These are phyloP conservation scores for Huso huso DNA, from an alignment of 2,797 vertebrate species.

Conservation along the genomic window DNA sequence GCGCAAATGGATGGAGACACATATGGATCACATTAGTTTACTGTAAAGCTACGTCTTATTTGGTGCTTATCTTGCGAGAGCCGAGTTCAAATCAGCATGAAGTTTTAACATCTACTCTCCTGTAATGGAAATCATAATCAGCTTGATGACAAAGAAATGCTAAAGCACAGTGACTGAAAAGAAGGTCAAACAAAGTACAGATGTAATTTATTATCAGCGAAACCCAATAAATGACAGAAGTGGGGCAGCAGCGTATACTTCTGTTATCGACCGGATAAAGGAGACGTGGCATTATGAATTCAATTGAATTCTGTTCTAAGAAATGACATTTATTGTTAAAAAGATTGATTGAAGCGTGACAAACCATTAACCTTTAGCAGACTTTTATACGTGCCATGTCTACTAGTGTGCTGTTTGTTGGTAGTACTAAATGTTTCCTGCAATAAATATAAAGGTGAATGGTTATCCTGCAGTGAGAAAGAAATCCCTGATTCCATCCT, in stretches of 20 bases:
- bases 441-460: not conserved
- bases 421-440: not conserved
- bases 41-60: too few species aligned
- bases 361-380: not conserved
- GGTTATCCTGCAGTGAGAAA: not conserved
- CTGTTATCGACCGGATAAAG: not conserved
- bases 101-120: too few species aligned
- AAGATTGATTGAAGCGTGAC: not conserved
- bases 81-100: too few species aligned
- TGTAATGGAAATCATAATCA: too few species aligned
- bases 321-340: conserved; percentile 1
- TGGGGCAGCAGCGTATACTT: not conserved
- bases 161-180: too few species aligned
- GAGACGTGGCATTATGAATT: not conserved
- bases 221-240: not conserved
- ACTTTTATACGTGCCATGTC: not conserved
- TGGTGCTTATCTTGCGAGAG: too few species aligned
- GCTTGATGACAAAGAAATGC: too few species aligned
- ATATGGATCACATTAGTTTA: too few species aligned
- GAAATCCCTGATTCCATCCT: not conserved
- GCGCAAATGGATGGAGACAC: too few species aligned
- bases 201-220: not conserved
- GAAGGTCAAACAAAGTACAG: too few species aligned
- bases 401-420: not conserved
- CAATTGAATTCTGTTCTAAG: not conserved